Evolutionary conservation across 92 coral and sea anemone species (phyloP).

Genomic region (Siderastrea radians): DNA sequence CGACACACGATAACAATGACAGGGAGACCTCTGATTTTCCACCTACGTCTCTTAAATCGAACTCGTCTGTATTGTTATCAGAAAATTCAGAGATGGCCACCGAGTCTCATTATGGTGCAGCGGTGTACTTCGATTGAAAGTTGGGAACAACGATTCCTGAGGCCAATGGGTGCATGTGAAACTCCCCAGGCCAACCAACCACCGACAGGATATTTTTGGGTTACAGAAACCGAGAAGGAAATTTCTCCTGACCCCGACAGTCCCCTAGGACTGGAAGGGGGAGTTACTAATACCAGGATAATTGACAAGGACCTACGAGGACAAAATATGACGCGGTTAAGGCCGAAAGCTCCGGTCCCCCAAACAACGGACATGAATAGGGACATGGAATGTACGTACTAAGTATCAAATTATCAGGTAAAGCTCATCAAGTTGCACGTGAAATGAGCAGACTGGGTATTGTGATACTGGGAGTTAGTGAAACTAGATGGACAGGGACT

Average conservation of each 20-base stretch:
- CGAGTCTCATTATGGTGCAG: conserved; percentile 26
- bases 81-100: no score
- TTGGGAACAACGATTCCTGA: background rate
- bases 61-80: no score
- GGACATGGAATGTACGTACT: conserved; percentile 1
- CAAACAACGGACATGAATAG: background rate
- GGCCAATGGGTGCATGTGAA: conserved; percentile 36
- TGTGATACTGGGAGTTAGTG: background rate
- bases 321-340: background rate
- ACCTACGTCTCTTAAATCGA: no score
- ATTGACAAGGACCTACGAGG: background rate
- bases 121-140: conserved; percentile 32
- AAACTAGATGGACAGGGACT: background rate
- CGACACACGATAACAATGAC: no score
- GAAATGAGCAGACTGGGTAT: background rate
- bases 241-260: background rate
- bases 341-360: conserved; percentile 8
- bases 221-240: background rate
- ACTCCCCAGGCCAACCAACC: conserved; percentile 9
- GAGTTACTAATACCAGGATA: background rate
- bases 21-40: no score
- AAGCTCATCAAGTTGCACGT: background rate
- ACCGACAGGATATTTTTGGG: background rate
- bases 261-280: background rate
- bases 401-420: background rate